Evolutionary conservation across 2,797 vertebrate species (phyloP), one percentile per base, ranked within the genome.

Genomic region (Xiphorhynchus erythropygius): DNA sequence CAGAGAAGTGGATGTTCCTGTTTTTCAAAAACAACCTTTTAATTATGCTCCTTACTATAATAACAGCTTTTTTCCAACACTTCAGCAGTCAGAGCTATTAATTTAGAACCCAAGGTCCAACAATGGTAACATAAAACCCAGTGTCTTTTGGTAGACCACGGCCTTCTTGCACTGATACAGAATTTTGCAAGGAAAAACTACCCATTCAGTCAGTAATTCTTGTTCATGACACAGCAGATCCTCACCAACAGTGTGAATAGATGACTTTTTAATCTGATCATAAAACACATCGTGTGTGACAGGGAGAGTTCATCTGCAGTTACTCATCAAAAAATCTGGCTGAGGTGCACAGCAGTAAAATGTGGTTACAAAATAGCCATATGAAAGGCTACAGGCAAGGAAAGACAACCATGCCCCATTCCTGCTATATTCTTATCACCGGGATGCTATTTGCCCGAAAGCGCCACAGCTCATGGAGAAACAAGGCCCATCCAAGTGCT

Each of bases 21-120:
- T 94, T 95, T 86, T 88, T 81, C 94, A 69, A 59, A 92, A 89
- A 68, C 68, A 71, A 64, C 84, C 78, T 94, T 90, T 89, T 91
- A 94, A 96, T 97, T 94, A 96, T 3, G 32, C 33, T 83, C 67
- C 27, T 82, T 46, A 10, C 30, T 67, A 5, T 90, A 96, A 95
- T 30, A 85, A 75, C 52, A 67, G 49, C 50, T 42, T 89, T 90
- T 95, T 89, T 2, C 67, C 89, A 85, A 46, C 90, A 92, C 88
- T 94, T 70, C 60, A 87, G 78, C 87, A 87, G 69, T 14, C 64
- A 13, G 62, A 47, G 65, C 68, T 84, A 65, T 92, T 91, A 87
- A 92, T 94, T 91, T 89, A 75, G 64, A 68, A 87, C 44, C 67
- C 41, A 4, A 64, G 41, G 18, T 63, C 49, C 39, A 46, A 56